phyloP scores from a whole-genome alignment of 2,888 invertebrate species.

The Schizaphis graminum region DNA sequence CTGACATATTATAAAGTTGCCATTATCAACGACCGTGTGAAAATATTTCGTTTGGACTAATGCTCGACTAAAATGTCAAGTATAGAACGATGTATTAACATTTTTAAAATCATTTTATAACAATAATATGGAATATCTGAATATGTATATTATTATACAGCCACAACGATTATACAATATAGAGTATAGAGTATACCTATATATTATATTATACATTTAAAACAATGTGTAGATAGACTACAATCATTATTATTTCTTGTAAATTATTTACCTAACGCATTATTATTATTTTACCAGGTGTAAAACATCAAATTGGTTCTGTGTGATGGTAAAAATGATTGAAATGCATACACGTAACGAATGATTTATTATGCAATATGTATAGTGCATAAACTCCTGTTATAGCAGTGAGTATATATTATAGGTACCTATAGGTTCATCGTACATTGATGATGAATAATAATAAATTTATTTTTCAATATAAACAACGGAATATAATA shows the following conservation, averaged over 20 bases:
- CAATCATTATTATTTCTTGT: neutral
- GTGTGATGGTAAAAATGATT: neutral
- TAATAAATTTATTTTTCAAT: neutral
- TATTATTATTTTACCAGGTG: neutral
- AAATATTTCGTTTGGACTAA: slow-evolving; percentile 10
- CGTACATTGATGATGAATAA: neutral
- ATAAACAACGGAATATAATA: neutral
- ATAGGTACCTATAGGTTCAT: neutral
- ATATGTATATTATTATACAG: neutral
- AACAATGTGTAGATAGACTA: neutral
- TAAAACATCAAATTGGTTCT: neutral
- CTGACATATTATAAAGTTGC: neutral
- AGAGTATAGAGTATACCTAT: neutral
- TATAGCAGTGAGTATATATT: neutral
- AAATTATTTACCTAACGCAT: neutral
- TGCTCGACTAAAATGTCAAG: neutral
- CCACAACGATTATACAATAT: no score
- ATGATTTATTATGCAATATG: neutral
- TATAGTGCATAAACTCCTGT: neutral
- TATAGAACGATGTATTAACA: neutral
- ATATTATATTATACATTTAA: neutral
- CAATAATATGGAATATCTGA: neutral
- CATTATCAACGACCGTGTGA: neutral
- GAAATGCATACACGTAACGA: neutral
- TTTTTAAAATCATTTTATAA: neutral